Base-by-base conservation (phyloP, 2,797 vertebrate genomes). In the Rhodeus uyekii region DNA sequence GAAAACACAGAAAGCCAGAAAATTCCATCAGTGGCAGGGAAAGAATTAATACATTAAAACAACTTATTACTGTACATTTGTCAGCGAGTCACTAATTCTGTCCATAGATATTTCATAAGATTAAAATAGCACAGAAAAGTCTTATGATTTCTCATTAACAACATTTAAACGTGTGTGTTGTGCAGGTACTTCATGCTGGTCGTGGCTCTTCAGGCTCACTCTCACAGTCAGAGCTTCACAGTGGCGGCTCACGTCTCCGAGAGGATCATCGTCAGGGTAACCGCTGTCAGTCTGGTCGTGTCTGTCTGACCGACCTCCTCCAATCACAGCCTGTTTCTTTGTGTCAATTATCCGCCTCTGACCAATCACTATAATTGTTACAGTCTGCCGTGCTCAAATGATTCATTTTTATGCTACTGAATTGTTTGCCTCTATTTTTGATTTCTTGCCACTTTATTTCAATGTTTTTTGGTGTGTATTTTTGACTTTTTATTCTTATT, bases 211-310 rank as follows among this genome's bases (percentile, higher is more conserved):
- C 96, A 99, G 76, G 98, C 96, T 10, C 98, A 99, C 0, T 94
- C 97, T 22, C 98, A 98, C 93, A 98, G 95, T 94, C 98, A 99
- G 95, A 98, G 93, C 90, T 97, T 96, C 93, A 97, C 95, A 0
- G 92, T 99, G 90, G 97, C 98, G 3, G 98, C 98, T 53, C 97
- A 99, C 81, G 96, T 95, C 90, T 99, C 98, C 0, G 98, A 99
- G 94, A 97, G 98, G 93, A 99, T 99, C 95, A 99, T 99, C 38
- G 98, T 99, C 92, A 95, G 98, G 95, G 98, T 99, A 95, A 95
- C 92, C 91, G 87, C 89, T 88, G 89, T 90, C 90, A 91, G 89
- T 95, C 93, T 94, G 93, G 93, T 92, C 92, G 91, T 95, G 92
- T 95, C 91, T 94, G 88, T 94, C 91, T 94, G 88, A 88, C 86